Percentiles rank a stretch among this genome's conserved stretches.
Conservation (phyloP, 2,888 invertebrate genomes). For the Escarpia spicata region DNA sequence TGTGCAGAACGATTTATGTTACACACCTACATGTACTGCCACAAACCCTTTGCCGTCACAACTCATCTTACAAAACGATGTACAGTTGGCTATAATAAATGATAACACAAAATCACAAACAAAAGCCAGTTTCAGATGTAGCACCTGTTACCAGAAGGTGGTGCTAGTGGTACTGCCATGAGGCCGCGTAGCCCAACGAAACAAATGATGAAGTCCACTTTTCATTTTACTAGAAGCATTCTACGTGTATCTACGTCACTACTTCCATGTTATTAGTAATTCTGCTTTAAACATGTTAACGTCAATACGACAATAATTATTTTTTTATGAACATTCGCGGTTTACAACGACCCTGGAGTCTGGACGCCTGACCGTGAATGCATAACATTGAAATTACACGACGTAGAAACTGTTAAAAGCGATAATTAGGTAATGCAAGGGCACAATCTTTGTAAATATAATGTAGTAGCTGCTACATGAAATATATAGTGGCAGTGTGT, state of each 20-base stretch:
- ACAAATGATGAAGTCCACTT: neutral
- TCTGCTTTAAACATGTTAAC: neutral
- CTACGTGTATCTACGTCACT: neutral
- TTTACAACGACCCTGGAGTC: neutral
- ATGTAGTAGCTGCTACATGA: neutral
- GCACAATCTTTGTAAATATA: neutral
- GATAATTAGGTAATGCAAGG: neutral
- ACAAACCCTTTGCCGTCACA: conserved; percentile 16
- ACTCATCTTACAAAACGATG: neutral
- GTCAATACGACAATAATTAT: neutral
- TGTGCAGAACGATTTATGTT: neutral
- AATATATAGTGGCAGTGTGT: neutral
- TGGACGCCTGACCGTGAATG: neutral
- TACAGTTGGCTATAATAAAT: neutral
- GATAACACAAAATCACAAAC: neutral
- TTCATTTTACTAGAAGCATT: neutral
- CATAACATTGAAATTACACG: neutral
- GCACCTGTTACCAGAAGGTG: neutral
- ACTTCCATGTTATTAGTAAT: neutral
- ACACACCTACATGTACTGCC: conserved; percentile 2
- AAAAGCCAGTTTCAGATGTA: conserved; percentile 5
- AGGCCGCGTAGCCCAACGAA: neutral
- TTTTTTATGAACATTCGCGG: neutral
- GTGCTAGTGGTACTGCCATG: neutral
- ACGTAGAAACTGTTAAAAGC: neutral